Evolutionary conservation across 1,140 invertebrate genomes (phyloP).

Genomic region (Mamestra configurata): DNA sequence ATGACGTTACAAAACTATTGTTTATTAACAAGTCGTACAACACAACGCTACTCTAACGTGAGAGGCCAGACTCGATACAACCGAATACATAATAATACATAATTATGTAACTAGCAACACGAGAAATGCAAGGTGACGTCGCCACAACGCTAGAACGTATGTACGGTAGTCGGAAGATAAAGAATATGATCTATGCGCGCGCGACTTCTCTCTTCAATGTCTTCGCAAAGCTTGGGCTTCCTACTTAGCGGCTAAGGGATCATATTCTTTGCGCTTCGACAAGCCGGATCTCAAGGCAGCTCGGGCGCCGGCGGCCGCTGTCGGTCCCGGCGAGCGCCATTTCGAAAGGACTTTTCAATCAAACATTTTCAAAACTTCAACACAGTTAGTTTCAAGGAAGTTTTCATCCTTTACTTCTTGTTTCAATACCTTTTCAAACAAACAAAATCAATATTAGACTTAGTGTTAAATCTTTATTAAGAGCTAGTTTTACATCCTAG

Average conservation of each 20-base stretch:
- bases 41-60: conserved; percentile 81
- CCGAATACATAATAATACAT: conserved; percentile 75
- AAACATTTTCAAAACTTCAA: conserved; percentile 87
- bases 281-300: conserved; percentile 63
- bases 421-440: conserved; percentile 89
- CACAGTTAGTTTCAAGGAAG: conserved; percentile 87
- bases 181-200: conserved; percentile 81
- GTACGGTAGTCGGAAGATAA: conserved; percentile 70
- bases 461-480: conserved; percentile 85
- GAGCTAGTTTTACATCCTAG: conserved; percentile 82
- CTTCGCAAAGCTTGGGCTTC: conserved; percentile 72
- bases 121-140: conserved; percentile 75
- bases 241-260: conserved; percentile 70
- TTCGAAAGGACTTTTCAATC: conserved; percentile 82
- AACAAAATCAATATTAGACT: conserved; percentile 89
- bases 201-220: conserved; percentile 75
- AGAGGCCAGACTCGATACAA: conserved; percentile 62
- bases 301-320: conserved; percentile 69
- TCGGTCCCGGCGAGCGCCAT: conserved; percentile 74
- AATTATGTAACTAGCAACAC: conserved; percentile 65
- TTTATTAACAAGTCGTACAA: conserved; percentile 87
- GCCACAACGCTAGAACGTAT: conserved; percentile 40
- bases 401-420: conserved; percentile 89
- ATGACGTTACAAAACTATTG: conserved; percentile 83
- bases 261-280: conserved; percentile 82